Percentiles rank a stretch among this genome's conserved stretches.
Conservation (phyloP, 1,140 invertebrate genomes). For the Conus ventricosus region DNA sequence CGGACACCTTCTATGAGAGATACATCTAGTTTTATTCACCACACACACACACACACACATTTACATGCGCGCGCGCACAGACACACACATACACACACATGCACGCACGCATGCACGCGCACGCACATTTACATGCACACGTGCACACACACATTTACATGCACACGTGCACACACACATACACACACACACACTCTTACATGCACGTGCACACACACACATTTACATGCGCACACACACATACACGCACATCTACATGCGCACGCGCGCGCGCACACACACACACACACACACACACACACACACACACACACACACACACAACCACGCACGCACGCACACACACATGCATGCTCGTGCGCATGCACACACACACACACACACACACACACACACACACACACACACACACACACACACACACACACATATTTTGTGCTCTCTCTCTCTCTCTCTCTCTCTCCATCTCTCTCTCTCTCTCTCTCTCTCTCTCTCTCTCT, state of each 20-base stretch:
- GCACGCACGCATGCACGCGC: not conserved
- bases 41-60: not conserved
- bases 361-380: not conserved
- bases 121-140: no score
- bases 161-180: not conserved
- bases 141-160: no score
- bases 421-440: not conserved
- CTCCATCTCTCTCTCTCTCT: no score
- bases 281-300: not conserved
- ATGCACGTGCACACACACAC: not conserved
- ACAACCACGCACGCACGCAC: constrained; percentile 1
- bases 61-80: no score
- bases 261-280: not conserved
- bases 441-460: no score
- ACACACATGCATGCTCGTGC: not conserved
- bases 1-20: no score
- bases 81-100: not conserved
- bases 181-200: not conserved
- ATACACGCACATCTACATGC: no score
- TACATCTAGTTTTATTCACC: no score
- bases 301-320: not conserved
- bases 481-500: no score
- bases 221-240: not conserved
- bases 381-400: not conserved
- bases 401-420: not conserved